Conservation (phyloP, 2,888 invertebrate genomes). For the Dysmachus trigonus region DNA sequence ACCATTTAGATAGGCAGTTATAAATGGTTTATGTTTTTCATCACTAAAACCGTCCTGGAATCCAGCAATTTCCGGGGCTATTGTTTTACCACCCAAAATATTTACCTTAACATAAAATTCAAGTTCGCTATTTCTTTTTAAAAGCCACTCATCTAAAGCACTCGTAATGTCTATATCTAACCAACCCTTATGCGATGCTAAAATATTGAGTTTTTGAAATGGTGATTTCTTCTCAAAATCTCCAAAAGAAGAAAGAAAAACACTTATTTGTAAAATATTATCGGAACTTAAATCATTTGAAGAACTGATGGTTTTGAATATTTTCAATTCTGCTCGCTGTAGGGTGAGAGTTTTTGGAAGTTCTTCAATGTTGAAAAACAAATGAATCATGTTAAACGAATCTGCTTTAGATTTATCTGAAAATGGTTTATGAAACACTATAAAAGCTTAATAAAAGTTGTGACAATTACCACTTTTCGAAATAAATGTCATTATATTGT, state of each 20-base stretch:
- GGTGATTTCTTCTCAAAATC: not conserved
- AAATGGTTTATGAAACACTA: not conserved
- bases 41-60: constrained; percentile 76
- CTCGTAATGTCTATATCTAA: constrained; percentile 83
- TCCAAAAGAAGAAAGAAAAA: constrained; percentile 18
- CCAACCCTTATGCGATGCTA: constrained; percentile 82
- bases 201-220: constrained; percentile 71
- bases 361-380: constrained; percentile 91
- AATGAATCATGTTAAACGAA: constrained; percentile 52
- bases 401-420: constrained; percentile 69
- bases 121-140: constrained; percentile 77
- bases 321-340: constrained; percentile 82
- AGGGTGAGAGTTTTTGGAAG: constrained; percentile 80
- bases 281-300: constrained; percentile 46
- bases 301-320: constrained; percentile 70
- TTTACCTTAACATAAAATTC: constrained; percentile 78
- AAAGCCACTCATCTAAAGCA: constrained; percentile 80
- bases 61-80: constrained; percentile 77
- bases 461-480: constrained; percentile 77
- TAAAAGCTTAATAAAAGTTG: not conserved
- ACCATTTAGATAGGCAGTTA: constrained; percentile 87
- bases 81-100: constrained; percentile 60
- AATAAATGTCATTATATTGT: constrained; percentile 89
- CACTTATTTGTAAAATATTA: constrained; percentile 44
- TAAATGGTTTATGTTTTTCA: constrained; percentile 86